These are phyloP conservation scores for Alentia gelatinosa DNA, from an alignment of 2,888 invertebrate genomes.

Conservation along the genomic window DNA sequence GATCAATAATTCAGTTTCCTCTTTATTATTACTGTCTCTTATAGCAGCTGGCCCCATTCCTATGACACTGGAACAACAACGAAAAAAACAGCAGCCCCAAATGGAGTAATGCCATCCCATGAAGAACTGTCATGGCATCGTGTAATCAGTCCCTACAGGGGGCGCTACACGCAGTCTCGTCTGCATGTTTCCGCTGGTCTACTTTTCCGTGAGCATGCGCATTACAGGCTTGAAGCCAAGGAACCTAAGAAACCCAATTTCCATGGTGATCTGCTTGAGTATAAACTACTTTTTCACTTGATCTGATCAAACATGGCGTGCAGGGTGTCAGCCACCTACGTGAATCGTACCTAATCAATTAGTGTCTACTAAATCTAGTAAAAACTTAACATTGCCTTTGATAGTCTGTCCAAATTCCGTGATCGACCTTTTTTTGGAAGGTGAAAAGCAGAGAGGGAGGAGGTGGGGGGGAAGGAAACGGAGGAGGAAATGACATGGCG, in stretches of 20 bases:
- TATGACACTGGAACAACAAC: not conserved
- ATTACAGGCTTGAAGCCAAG: not conserved
- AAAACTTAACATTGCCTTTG: too few species aligned
- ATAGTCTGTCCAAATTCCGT: too few species aligned
- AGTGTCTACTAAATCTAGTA: too few species aligned
- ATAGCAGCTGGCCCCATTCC: not conserved
- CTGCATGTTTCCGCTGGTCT: not conserved
- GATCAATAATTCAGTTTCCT: not conserved
- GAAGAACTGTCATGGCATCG: not conserved
- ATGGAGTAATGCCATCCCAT: not conserved
- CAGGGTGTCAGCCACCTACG: too few species aligned
- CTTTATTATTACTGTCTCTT: not conserved
- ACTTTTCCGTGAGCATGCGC: not conserved
- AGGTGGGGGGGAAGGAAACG: too few species aligned
- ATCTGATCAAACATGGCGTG: not conserved
- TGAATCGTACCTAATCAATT: too few species aligned
- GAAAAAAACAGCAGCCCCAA: not conserved
- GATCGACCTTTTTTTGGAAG: too few species aligned
- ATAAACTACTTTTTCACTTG: not conserved
- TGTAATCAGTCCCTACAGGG: not conserved
- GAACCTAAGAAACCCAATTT: not conserved
- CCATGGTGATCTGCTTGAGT: constrained; percentile 5
- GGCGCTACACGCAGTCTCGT: not conserved
- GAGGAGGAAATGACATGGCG: too few species aligned
- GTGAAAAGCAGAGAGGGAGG: too few species aligned